Percentiles rank a stretch among this genome's conserved stretches.
Conservation (phyloP, 2,797 vertebrate genomes). For the Loris lydekkerianus region DNA sequence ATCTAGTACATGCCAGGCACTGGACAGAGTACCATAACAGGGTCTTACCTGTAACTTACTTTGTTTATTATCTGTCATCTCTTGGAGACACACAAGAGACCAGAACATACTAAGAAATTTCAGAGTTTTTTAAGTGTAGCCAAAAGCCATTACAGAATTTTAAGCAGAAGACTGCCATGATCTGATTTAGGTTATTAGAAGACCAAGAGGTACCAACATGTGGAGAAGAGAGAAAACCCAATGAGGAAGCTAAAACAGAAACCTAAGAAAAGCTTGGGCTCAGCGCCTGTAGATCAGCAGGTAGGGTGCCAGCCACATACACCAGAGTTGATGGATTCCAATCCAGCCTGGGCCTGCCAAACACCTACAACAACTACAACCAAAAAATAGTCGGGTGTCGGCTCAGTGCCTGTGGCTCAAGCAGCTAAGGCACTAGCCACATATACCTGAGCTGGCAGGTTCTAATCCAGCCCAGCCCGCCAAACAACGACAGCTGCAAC, state of each 20-base stretch:
- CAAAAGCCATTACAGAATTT: conserved; percentile 34
- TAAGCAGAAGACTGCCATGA: not conserved
- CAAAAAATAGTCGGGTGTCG: too few species aligned
- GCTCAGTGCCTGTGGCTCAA: too few species aligned
- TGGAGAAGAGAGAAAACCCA: not conserved
- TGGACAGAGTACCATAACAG: not conserved
- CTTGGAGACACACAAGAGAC: conserved; percentile 16
- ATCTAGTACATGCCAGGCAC: not conserved
- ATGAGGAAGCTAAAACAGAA: not conserved
- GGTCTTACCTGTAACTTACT: not conserved
- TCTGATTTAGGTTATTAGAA: not conserved
- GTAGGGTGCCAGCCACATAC: too few species aligned
- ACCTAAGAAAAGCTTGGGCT: not conserved
- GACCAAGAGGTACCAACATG: not conserved
- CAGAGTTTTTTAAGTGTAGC: not conserved
- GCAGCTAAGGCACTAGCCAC: too few species aligned
- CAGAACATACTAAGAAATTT: not conserved
- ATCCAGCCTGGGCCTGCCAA: too few species aligned
- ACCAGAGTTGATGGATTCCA: too few species aligned
- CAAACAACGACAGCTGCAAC: too few species aligned
- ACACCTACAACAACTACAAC: too few species aligned
- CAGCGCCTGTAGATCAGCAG: too few species aligned
- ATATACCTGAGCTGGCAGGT: too few species aligned
- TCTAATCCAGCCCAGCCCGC: too few species aligned
- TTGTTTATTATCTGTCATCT: not conserved